phyloP scores from a whole-genome alignment of 2,888 invertebrate species.

The Drosophila greeni region DNA sequence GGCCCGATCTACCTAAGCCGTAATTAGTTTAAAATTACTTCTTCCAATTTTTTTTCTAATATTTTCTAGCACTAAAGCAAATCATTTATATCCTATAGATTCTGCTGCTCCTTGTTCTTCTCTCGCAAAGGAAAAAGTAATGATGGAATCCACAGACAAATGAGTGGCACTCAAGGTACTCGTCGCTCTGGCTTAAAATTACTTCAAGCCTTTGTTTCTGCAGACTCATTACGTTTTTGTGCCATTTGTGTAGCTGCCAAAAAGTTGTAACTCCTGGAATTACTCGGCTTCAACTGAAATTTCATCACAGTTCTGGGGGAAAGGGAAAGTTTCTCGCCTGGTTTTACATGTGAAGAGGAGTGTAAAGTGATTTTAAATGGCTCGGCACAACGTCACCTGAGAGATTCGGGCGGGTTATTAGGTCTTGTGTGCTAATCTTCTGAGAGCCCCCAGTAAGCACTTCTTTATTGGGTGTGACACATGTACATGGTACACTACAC shows the following conservation, averaged over 20 bases:
- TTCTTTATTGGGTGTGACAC: constrained; percentile 36
- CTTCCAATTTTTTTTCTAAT: not conserved
- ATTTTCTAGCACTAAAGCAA: no score
- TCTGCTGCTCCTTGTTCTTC: not conserved
- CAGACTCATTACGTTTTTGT: constrained; percentile 18
- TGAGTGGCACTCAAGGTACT: constrained; percentile 1
- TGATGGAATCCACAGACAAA: constrained; percentile 3
- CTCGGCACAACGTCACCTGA: constrained; percentile 18
- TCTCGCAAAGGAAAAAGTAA: not conserved
- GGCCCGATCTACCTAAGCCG: no score
- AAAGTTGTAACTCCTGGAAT: constrained; percentile 6
- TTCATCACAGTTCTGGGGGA: not conserved
- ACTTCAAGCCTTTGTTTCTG: not conserved
- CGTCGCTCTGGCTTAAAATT: not conserved
- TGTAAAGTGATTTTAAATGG: constrained; percentile 26
- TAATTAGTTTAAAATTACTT: not conserved
- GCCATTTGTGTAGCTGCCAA: constrained; percentile 16
- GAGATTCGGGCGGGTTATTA: constrained; percentile 7
- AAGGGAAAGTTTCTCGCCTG: constrained; percentile 2
- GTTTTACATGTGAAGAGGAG: constrained; percentile 4
- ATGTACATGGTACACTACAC: constrained; percentile 14
- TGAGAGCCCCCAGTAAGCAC: constrained; percentile 17
- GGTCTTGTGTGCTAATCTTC: constrained; percentile 14
- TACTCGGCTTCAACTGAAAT: not conserved
- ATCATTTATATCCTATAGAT: not conserved